phyloP scores from a whole-genome alignment of 1,140 invertebrate species.

The Trachymyrmex cornetzi region DNA sequence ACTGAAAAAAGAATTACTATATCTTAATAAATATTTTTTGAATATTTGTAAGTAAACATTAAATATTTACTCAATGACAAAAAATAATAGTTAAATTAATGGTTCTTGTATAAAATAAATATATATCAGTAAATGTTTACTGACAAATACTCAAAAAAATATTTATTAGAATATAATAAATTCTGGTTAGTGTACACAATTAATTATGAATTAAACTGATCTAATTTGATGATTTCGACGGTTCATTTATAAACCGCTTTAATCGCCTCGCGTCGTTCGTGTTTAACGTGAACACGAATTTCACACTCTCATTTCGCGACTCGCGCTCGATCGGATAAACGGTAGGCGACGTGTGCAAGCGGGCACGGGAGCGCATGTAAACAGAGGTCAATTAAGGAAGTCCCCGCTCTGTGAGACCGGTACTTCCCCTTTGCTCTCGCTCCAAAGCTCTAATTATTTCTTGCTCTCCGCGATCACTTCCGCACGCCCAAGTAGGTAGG shows the following conservation, averaged over 20 bases:
- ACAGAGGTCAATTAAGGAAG: constrained; percentile 73
- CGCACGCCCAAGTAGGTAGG: constrained; percentile 53
- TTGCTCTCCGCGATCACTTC: constrained; percentile 71
- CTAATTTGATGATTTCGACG: neutral
- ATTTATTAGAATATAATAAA: no score
- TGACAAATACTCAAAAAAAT: no score
- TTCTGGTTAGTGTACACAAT: neutral
- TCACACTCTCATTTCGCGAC: constrained; percentile 39
- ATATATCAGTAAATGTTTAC: no score
- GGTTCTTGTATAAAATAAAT: no score
- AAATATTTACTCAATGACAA: no score
- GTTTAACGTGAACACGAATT: constrained; percentile 17
- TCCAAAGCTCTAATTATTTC: constrained; percentile 77
- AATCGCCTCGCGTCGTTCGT: neutral
- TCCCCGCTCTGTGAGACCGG: constrained; percentile 59
- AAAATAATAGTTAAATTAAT: no score
- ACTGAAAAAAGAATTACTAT: no score
- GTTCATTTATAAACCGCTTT: neutral
- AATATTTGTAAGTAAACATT: no score
- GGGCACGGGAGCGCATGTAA: constrained; percentile 59
- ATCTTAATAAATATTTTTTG: no score
- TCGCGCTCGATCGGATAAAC: constrained; percentile 51
- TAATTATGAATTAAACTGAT: neutral
- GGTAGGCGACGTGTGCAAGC: constrained; percentile 34
- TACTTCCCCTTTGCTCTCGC: constrained; percentile 57